Evolutionary conservation across 2,797 vertebrate genomes (phyloP).

Genomic region (Hylomyscus alleni): DNA sequence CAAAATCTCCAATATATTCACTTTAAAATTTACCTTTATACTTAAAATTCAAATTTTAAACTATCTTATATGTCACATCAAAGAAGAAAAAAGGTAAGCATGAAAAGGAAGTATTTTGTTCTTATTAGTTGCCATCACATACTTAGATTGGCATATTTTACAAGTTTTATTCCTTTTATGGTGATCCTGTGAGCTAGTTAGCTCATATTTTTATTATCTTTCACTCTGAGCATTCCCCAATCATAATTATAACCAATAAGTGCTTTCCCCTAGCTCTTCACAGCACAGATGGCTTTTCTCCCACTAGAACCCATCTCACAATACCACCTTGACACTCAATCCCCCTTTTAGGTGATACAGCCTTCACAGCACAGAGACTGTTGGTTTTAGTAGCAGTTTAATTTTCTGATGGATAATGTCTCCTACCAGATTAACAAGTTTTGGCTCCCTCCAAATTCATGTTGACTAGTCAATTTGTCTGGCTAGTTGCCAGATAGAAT

Average conservation of each 20-base stretch:
- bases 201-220: not conserved
- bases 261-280: not conserved
- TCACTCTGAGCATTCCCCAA: not conserved
- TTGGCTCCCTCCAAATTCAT: constrained; percentile 26
- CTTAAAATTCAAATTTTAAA: constrained; percentile 22
- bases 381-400: constrained; percentile 36
- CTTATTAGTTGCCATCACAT: not conserved
- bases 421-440: not conserved
- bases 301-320: not conserved
- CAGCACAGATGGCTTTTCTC: constrained; percentile 4
- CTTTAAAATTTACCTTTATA: not conserved
- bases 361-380: constrained; percentile 8
- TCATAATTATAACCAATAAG: constrained; percentile 3
- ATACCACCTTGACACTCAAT: not conserved
- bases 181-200: not conserved
- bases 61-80: constrained; percentile 43
- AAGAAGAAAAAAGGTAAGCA: not conserved
- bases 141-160: constrained; percentile 36
- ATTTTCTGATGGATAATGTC: constrained; percentile 39
- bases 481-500: not conserved
- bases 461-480: constrained; percentile 5
- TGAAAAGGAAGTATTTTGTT: not conserved
- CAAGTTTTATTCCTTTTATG: not conserved
- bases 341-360: not conserved
- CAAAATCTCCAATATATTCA: constrained; percentile 3